Conservation (phyloP, 2,888 invertebrate species). For the Dryococelus australis region DNA sequence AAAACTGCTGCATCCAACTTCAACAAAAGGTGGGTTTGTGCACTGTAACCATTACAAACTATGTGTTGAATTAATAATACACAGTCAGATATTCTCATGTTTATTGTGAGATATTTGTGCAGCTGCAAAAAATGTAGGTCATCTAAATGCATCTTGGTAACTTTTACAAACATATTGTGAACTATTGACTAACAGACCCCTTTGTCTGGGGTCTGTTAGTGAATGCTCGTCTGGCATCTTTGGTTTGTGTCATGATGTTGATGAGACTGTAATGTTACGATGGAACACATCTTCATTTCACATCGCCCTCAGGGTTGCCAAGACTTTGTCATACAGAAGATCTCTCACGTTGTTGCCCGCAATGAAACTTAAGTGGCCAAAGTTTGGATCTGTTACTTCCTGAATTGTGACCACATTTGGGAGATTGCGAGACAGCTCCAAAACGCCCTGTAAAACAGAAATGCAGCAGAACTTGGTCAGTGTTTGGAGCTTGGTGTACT, state of each 20-base stretch:
- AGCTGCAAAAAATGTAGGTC: not conserved
- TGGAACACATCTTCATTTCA: not conserved
- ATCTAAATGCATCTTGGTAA: too few relatives aligned
- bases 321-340: not conserved
- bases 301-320: conserved; percentile 3
- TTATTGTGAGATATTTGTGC: not conserved
- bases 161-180: too few relatives aligned
- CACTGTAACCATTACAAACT: not conserved
- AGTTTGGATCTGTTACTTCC: not conserved
- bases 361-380: conserved; percentile 6
- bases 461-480: not conserved
- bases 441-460: conserved; percentile 22
- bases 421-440: not conserved
- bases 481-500: not conserved
- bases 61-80: not conserved
- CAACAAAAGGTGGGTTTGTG: not conserved
- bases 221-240: not conserved
- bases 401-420: conserved; percentile 20
- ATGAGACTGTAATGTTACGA: not conserved
- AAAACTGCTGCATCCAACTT: not conserved
- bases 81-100: not conserved
- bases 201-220: too few relatives aligned
- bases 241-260: conserved; percentile 7
- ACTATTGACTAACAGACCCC: too few relatives aligned
- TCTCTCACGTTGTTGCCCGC: conserved; percentile 11